phyloP scores from a whole-genome alignment of 2,888 invertebrate species.

The Trachelus tabidus region DNA sequence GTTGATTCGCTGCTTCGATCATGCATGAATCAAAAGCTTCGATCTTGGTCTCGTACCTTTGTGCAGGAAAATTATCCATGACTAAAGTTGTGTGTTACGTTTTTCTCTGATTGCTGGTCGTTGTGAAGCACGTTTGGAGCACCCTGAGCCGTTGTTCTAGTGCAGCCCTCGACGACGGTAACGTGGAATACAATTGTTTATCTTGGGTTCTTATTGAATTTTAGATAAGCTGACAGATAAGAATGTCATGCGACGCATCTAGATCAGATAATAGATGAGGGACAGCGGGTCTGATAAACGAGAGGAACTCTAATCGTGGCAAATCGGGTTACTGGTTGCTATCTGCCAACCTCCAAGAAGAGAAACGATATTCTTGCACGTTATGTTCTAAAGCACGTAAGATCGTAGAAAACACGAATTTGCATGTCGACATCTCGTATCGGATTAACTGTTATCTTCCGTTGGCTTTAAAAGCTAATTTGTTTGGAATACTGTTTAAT shows the following conservation, averaged over 20 bases:
- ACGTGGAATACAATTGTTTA: constrained; percentile 30
- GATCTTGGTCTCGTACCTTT: constrained; percentile 55
- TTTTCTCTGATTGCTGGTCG: neutral
- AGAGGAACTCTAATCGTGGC: neutral
- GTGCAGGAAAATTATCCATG: constrained; percentile 57
- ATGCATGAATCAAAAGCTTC: constrained; percentile 60
- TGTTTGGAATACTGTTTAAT: neutral
- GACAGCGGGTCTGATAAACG: neutral
- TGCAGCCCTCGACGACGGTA: constrained; percentile 17
- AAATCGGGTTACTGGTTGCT: neutral
- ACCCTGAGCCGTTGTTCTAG: neutral
- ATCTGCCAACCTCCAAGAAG: constrained; percentile 1
- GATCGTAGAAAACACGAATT: neutral
- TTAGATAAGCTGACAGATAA: constrained; percentile 49
- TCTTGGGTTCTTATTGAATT: constrained; percentile 41
- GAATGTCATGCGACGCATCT: constrained; percentile 33
- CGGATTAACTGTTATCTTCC: neutral
- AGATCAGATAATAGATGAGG: constrained; percentile 51
- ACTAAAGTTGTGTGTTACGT: constrained; percentile 10
- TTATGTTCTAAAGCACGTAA: neutral
- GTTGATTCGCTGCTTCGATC: constrained; percentile 47
- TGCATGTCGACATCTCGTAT: neutral
- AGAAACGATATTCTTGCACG: neutral
- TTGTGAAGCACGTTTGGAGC: neutral
- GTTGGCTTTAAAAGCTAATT: neutral